These are phyloP conservation scores for Dichetophora obliterata DNA, from an alignment of 2,888 invertebrate species.

Conservation along the genomic window DNA sequence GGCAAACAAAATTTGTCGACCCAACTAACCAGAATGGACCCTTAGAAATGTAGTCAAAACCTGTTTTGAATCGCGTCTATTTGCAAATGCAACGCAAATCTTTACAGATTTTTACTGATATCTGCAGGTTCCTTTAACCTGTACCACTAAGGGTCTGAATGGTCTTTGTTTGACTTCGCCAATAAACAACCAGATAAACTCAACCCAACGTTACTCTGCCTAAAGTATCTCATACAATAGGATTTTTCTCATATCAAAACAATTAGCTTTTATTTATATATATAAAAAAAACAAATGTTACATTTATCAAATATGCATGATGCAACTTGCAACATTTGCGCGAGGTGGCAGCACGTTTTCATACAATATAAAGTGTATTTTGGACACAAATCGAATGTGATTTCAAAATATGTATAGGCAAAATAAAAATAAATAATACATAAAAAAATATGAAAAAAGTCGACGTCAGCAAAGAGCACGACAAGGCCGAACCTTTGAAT, in stretches of 20 bases:
- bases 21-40: too few species aligned
- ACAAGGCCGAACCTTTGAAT: not conserved
- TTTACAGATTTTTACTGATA: too few species aligned
- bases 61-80: too few species aligned
- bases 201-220: too few species aligned
- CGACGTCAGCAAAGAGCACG: conserved; percentile 37
- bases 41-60: too few species aligned
- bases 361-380: not conserved
- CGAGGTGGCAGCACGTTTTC: conserved; percentile 34
- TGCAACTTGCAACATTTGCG: conserved; percentile 23
- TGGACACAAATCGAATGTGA: conserved; percentile 43
- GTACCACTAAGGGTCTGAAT: too few species aligned
- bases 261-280: not conserved
- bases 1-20: too few species aligned
- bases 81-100: too few species aligned
- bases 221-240: not conserved
- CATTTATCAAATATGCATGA: not conserved
- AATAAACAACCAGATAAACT: too few species aligned
- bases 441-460: conserved; percentile 7
- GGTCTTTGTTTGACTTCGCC: too few species aligned
- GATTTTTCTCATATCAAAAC: not conserved
- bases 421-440: conserved; percentile 28
- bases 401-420: conserved; percentile 31
- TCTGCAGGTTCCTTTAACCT: too few species aligned
- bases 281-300: not conserved